Conservation (phyloP, 2,797 vertebrate species). For the Diceros bicornis region DNA sequence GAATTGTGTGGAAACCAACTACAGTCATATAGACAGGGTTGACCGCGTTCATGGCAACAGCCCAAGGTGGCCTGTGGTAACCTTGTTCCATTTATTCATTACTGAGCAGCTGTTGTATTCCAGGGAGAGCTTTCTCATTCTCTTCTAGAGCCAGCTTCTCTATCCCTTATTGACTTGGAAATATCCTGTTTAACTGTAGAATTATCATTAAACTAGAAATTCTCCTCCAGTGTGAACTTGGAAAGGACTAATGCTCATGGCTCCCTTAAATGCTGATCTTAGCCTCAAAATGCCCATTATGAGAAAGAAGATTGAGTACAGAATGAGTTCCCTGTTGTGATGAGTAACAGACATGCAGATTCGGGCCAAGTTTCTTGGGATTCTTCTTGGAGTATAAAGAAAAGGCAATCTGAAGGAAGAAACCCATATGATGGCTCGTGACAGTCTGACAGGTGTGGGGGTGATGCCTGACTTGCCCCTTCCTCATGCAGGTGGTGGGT, state of each 20-base stretch:
- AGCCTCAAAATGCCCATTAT: neutral
- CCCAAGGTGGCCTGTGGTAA: neutral
- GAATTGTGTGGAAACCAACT: constrained; percentile 25
- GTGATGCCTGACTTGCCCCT: neutral
- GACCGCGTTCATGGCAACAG: accelerated
- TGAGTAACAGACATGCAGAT: neutral
- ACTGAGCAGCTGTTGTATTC: neutral
- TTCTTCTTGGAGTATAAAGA: neutral
- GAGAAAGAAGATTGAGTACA: neutral
- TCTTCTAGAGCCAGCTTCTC: neutral
- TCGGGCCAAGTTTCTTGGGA: neutral
- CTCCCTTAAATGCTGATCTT: constrained; percentile 17
- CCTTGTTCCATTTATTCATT: neutral
- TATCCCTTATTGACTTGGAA: constrained; percentile 29
- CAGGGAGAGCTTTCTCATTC: neutral
- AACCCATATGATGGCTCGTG: accelerated
- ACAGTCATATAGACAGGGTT: neutral
- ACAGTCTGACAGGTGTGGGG: neutral
- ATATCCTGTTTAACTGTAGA: constrained; percentile 13
- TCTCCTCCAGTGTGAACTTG: constrained; percentile 34
- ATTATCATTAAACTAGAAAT: constrained; percentile 58
- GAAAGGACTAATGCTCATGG: neutral
- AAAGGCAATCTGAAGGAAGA: neutral
- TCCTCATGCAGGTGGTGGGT: neutral
- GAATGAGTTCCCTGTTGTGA: neutral